Percentiles rank a stretch among this genome's conserved stretches.
phyloP scores from a whole-genome alignment of 2,113 vertebrate genomes.

The Pituophis catenifer region DNA sequence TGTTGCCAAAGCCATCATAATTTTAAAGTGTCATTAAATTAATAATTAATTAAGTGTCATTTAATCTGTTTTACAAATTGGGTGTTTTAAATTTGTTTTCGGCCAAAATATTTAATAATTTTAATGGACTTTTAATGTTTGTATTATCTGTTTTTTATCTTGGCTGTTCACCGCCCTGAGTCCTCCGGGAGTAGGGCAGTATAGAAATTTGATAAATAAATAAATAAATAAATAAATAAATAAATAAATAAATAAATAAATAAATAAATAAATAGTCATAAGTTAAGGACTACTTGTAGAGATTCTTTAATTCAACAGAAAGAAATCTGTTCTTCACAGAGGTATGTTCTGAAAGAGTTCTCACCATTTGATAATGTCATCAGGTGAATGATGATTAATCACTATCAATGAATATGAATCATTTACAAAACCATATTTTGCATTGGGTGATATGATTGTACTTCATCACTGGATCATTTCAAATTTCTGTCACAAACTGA shows the following conservation, averaged over 20 bases:
- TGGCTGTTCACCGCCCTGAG: too few species aligned
- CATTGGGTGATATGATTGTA: not conserved
- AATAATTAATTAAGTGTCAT: not conserved
- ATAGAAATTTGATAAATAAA: too few species aligned
- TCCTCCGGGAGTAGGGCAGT: too few species aligned
- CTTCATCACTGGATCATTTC: not conserved
- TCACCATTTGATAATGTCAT: not conserved
- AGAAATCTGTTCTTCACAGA: not conserved
- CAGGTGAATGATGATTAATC: not conserved
- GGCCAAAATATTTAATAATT: too few species aligned
- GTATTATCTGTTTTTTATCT: too few species aligned
- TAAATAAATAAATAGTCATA: not conserved
- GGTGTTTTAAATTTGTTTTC: too few species aligned
- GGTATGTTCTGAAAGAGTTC: not conserved
- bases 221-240: too few species aligned
- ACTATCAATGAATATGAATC: not conserved
- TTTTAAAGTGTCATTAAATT: not conserved
- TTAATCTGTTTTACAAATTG: too few species aligned
- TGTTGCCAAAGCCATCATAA: not conserved
- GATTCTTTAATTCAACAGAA: not conserved
- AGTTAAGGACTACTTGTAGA: not conserved
- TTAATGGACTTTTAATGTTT: too few species aligned
- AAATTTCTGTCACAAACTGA: not conserved
- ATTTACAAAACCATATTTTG: not conserved
- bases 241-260: too few species aligned